These are phyloP conservation scores for Acleris literana DNA, from an alignment of 2,888 invertebrate species.

Conservation along the genomic window DNA sequence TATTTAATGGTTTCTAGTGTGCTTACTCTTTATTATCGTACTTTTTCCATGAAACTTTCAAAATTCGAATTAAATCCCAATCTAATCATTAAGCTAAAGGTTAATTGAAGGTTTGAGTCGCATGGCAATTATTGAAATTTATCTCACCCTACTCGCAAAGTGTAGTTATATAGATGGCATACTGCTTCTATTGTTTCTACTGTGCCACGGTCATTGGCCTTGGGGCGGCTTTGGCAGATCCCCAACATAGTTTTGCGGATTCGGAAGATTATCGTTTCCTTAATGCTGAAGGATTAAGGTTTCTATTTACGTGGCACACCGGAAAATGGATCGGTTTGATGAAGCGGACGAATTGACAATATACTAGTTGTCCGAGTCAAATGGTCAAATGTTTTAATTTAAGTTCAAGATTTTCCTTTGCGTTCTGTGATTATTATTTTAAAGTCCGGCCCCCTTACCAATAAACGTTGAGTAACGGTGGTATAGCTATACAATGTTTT, in stretches of 20 bases:
- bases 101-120: too few species aligned
- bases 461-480: too few species aligned
- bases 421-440: too few species aligned
- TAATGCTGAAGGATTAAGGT: conserved; percentile 31
- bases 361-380: conserved; percentile 19
- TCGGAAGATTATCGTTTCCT: conserved; percentile 2
- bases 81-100: too few species aligned
- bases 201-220: conserved; percentile 57
- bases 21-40: too few species aligned
- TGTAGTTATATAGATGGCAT: not conserved
- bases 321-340: conserved; percentile 5
- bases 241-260: conserved; percentile 45
- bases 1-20: too few species aligned
- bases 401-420: not conserved
- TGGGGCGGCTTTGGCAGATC: conserved; percentile 57
- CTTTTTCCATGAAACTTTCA: too few species aligned
- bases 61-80: too few species aligned
- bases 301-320: conserved; percentile 25
- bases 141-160: too few species aligned
- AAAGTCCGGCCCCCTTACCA: too few species aligned
- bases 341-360: conserved; percentile 19
- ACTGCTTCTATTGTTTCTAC: conserved; percentile 20
- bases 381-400: conserved; percentile 11
- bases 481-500: too few species aligned
- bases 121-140: too few species aligned